Evolutionary conservation across 2,113 vertebrate genomes (phyloP).

Genomic region (human): GRCh38 chr6:105873001-105873500

Average conservation of each 20-base stretch:
- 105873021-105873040: background rate
- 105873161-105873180: background rate
- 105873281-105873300: background rate
- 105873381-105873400: conserved; percentile 63
- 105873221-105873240: background rate
- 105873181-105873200: no score
- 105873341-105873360: background rate
- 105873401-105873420: conserved; percentile 53
- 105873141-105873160: background rate
- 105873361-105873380: conserved; percentile 59
- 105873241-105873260: background rate
- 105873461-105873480: conserved; percentile 66
- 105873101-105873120: background rate
- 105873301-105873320: background rate
- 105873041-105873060: background rate
- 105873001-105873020: background rate
- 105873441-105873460: conserved; percentile 70
- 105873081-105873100: background rate
- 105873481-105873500: conserved; percentile 53
- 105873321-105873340: background rate
- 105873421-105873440: conserved; percentile 67
- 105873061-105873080: background rate
- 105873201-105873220: background rate
- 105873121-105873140: conserved; percentile 23
- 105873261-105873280: background rate